Evolutionary conservation across 2,113 vertebrate genomes (phyloP), one percentile per base, ranked within the genome.

Genomic region (Protomyctophum bolini): DNA sequence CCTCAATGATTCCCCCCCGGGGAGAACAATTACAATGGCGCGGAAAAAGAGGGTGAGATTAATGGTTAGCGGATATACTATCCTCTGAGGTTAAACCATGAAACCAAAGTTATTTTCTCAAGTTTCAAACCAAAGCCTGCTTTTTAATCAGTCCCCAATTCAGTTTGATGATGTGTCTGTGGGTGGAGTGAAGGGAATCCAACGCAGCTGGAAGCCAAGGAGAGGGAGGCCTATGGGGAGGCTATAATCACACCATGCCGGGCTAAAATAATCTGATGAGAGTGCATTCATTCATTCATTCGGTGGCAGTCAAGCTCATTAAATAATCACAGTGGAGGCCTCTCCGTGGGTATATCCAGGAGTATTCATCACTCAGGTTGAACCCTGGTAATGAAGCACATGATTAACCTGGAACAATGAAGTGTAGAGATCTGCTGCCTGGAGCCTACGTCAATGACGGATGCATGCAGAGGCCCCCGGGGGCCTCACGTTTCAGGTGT

Each of bases 81-180:
- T 77, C 47, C 61, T 73, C 60, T 46, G 68, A 79, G 82, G 81
- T 86, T 86, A 82, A 86, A 87, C 59, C n/a, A n/a, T 83, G 70
- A 21, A 21, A 21, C 75, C 70, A 3, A 77, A 79, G 61, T 78
- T 76, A 65, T 76, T 83, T 75, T 64, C 67, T 80, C 60, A 83
- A 84, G 74, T 86, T 87, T 77, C 63, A 70, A 77, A 72, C 74
- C 74, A 70, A 1, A 21, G 70, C 54, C 61, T 41, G 3, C 4
- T 41, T 72, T 83, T 80, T 79, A 71, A 82, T 75, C 75, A 77
- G 72, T 12, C 58, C 21, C 58, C 61, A 28, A 61, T 77, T 81
- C 7, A 71, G 72, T 86, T 76, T 78, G 72, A 83, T 73, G 67
- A 83, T 73, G 67, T 68, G 14, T 29, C 7, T 67, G 62, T 63